Base-by-base conservation (phyloP, 2,797 vertebrate genomes). In the Ceryle rudis region DNA sequence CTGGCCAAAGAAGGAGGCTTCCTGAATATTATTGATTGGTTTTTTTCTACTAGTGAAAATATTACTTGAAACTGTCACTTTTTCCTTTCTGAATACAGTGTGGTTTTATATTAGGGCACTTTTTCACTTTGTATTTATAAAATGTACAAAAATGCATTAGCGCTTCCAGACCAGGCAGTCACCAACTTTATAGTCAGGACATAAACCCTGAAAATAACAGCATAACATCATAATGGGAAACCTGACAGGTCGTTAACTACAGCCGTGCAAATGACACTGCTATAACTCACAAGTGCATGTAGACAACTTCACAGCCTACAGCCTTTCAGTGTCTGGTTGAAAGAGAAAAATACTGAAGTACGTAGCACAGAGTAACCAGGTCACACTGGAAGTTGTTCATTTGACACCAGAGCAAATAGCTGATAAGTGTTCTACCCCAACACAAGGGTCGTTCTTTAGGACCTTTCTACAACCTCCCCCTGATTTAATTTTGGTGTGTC, bases 151-250 rank as follows among this genome's bases (percentile, higher is more conserved):
- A 90, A 72, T 14, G 61, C 83, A 87, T 95, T 86, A 82, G 23
- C 46, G 52, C 82, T 92, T 95, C 78, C 81, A 92, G 78, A 90
- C 81, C 86, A 85, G 86, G 78, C 88, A 90, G 94, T 92, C 85
- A 90, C 83, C 57, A 71, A 49, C 83, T 95, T 97, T 89, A 95
- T 33, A 93, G 80, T 47, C 77, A 71, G 67, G 80, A 95, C 93
- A 87, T 93, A 96, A 96, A 95, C 85, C 90, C 90, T 85, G 94
- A 61, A 95, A 96, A 93, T 80, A 96, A 71, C 60, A 92, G 73
- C 87, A 44, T 75, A 90, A 91, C 93, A 93, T 95, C 91, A 93
- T 94, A 86, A 95, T 90, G 93, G 94, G 91, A 92, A 87, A 84
- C 41, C 71, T 94, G 95, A 86, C 94, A 94, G 93, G 80, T 73